Evolutionary conservation across 2,113 vertebrate genomes (phyloP).

Genomic region (rabbit (Oryctolagus cuniculus)): mOryCun1.1 NC_091441.1:96606501-96607000

Average conservation of each 20-base stretch:
- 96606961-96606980: neutral
- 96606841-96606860: neutral
- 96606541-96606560: neutral
- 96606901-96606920: rapidly evolving
- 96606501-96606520: neutral
- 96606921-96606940: neutral
- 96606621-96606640: neutral
- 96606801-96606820: neutral
- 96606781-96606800: neutral
- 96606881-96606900: neutral
- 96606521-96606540: neutral
- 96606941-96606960: no score
- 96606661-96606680: neutral
- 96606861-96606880: neutral
- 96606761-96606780: neutral
- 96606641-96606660: neutral
- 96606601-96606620: neutral
- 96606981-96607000: neutral
- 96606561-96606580: neutral
- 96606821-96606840: neutral
- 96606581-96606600: neutral
- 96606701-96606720: neutral
- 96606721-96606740: no score
- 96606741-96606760: neutral
- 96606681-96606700: neutral